A percentile compares a stretch with the other conserved stretches of the same genome.
phyloP scores from a whole-genome alignment of 2,797 vertebrate genomes.

The Acrossocheilus wenchowensis region DNA sequence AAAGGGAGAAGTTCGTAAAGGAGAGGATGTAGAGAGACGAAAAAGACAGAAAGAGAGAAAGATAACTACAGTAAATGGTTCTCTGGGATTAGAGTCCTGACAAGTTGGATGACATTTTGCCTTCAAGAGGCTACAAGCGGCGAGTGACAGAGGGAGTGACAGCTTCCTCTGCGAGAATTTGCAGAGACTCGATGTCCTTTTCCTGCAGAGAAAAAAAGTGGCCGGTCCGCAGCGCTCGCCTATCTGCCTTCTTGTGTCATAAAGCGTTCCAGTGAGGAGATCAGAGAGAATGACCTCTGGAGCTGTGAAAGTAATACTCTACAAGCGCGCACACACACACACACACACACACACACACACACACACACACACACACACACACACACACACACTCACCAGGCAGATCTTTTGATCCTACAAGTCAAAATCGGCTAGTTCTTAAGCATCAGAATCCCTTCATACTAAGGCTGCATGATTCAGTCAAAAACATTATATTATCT shows the following conservation, averaged over 20 bases:
- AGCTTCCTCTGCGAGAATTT: slow-evolving; percentile 40
- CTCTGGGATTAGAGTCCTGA: slow-evolving; percentile 50
- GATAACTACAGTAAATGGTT: slow-evolving; percentile 38
- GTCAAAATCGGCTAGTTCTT: not conserved
- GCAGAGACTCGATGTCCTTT: slow-evolving; percentile 16
- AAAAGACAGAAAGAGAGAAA: slow-evolving; percentile 17
- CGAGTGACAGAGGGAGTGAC: slow-evolving; percentile 48
- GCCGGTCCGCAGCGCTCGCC: not conserved
- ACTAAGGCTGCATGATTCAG: not conserved
- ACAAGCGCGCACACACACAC: not conserved
- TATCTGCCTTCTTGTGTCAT: slow-evolving; percentile 20
- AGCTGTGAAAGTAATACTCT: slow-evolving; percentile 10
- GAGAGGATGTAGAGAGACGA: not conserved
- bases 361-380: too few species aligned
- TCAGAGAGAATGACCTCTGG: slow-evolving; percentile 47
- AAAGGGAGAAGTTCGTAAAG: slow-evolving; percentile 7
- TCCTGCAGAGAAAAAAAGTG: slow-evolving; percentile 35
- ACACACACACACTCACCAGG: not conserved
- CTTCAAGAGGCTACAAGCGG: slow-evolving; percentile 43
- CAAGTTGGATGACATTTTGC: slow-evolving; percentile 55
- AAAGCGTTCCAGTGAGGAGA: slow-evolving; percentile 22
- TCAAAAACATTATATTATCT: not conserved
- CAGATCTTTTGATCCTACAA: slow-evolving; percentile 29
- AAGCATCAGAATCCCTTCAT: slow-evolving; percentile 12
- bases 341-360: not conserved